Conservation (phyloP, 2,888 invertebrate genomes). For the Platyscelio sp. region DNA sequence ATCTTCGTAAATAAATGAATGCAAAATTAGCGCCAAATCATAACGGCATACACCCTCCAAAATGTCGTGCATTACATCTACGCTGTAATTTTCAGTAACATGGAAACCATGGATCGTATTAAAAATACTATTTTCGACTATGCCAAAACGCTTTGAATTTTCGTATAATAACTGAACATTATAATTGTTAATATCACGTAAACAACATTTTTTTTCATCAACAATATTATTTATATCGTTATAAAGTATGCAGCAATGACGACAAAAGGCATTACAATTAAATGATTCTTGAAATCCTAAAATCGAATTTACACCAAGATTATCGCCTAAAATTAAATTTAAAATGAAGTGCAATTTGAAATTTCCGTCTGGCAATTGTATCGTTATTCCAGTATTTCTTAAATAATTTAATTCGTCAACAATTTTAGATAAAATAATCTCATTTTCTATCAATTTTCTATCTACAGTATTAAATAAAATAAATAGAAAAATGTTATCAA, state of each 20-base stretch:
- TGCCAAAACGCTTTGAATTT: constrained; percentile 8
- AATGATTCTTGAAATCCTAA: constrained; percentile 41
- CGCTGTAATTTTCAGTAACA: too few species aligned
- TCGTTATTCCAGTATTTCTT: constrained; percentile 9
- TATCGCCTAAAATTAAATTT: constrained; percentile 20
- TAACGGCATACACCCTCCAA: constrained; percentile 26
- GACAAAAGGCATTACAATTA: constrained; percentile 34
- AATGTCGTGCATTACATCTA: too few species aligned
- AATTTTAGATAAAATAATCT: constrained; percentile 42
- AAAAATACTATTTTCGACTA: constrained; percentile 33
- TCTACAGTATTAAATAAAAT: constrained; percentile 32
- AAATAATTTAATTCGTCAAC: constrained; percentile 35
- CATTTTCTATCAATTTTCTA: constrained; percentile 13
- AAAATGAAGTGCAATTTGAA: constrained; percentile 24
- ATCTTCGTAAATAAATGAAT: constrained; percentile 20
- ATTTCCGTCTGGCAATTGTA: not conserved
- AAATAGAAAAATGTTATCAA: constrained; percentile 41
- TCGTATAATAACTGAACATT: constrained; percentile 18
- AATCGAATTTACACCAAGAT: constrained; percentile 34
- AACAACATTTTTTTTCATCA: constrained; percentile 30
- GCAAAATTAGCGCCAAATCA: constrained; percentile 12
- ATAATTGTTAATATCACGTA: constrained; percentile 32
- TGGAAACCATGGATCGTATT: constrained; percentile 32
- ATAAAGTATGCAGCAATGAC: constrained; percentile 27
- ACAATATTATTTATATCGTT: constrained; percentile 13